Percentiles rank a stretch among this genome's conserved stretches.
Evolutionary conservation across 2,113 vertebrate species (phyloP).

Genomic region (Myrmophylax atrothorax): DNA sequence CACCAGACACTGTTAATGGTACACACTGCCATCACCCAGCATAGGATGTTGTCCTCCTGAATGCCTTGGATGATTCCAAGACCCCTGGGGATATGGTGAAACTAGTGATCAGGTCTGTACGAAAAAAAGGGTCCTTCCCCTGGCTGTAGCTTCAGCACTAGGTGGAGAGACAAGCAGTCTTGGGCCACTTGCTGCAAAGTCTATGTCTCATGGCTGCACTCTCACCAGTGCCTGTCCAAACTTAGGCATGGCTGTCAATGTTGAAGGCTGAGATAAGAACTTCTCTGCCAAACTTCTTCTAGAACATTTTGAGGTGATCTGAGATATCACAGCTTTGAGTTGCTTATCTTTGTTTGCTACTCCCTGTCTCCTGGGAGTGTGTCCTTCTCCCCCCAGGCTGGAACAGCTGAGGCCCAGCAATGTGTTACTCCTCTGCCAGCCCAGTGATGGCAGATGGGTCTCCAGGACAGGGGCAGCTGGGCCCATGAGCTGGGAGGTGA

Average conservation of each 20-base stretch:
- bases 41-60: not conserved
- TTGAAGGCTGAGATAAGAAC: not conserved
- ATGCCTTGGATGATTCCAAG: not conserved
- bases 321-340: not conserved
- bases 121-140: not conserved
- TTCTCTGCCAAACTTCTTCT: not conserved
- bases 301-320: not conserved
- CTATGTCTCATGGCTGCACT: not conserved
- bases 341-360: not conserved
- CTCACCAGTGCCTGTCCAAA: not conserved
- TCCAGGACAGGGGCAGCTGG: not conserved
- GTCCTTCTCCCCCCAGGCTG: not conserved
- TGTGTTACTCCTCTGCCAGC: not conserved
- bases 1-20: fast-evolving
- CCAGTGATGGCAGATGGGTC: not conserved
- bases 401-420: not conserved
- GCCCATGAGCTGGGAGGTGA: not conserved
- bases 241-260: not conserved
- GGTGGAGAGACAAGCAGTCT: not conserved
- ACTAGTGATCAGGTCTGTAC: not conserved
- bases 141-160: not conserved
- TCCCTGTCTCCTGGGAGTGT: not conserved
- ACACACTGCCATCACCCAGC: not conserved
- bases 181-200: not conserved
- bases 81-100: not conserved